Evolutionary conservation across 2,888 invertebrate species (phyloP).

Genomic region (Drosophila quinaria): DNA sequence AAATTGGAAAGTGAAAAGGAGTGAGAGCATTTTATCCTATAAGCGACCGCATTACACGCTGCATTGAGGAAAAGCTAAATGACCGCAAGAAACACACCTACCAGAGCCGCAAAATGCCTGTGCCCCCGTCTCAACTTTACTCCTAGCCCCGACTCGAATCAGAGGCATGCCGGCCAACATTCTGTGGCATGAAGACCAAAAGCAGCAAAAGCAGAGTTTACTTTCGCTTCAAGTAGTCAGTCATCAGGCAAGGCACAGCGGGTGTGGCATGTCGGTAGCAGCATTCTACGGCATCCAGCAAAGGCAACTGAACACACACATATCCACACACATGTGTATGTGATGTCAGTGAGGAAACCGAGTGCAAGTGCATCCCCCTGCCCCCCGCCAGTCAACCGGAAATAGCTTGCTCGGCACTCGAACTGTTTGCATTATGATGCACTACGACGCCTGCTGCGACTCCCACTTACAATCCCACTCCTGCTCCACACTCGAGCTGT

Average conservation of each 20-base stretch:
- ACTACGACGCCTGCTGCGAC: constrained; percentile 36
- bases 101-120: constrained; percentile 33
- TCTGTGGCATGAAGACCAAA: constrained; percentile 42
- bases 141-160: neutral
- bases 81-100: constrained; percentile 75
- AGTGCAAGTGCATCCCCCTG: constrained; percentile 45
- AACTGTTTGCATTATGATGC: constrained; percentile 78
- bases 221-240: constrained; percentile 76
- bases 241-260: constrained; percentile 37
- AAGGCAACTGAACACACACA: constrained; percentile 52
- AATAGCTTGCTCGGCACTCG: constrained; percentile 71
- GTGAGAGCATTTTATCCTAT: constrained; percentile 57
- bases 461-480: neutral
- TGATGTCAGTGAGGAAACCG: constrained; percentile 27
- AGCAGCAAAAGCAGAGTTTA: constrained; percentile 70
- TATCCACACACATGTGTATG: constrained; percentile 12
- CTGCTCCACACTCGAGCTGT: neutral
- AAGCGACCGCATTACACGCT: constrained; percentile 75
- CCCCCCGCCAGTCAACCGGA: constrained; percentile 38
- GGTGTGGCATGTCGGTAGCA: constrained; percentile 45
- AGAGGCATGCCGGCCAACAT: constrained; percentile 41
- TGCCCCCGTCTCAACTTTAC: neutral
- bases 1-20: neutral
- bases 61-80: constrained; percentile 75
- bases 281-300: constrained; percentile 53